Evolutionary conservation across 2,888 invertebrate species (phyloP), one percentile per base, ranked within the genome.

Genomic region (Mythimna pallens): DNA sequence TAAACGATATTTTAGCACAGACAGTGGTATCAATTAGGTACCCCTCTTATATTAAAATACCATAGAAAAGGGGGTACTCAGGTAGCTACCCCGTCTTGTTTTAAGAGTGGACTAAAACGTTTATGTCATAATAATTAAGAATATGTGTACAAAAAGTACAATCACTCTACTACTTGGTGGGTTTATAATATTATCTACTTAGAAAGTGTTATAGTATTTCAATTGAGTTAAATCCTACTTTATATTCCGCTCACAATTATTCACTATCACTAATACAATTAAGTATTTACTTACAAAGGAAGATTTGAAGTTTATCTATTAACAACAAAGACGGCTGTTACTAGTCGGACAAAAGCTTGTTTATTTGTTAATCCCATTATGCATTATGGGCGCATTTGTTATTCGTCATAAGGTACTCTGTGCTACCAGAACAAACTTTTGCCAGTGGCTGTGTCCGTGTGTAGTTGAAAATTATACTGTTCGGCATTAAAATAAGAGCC

Each of bases 161-260:
- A 7, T 22, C 47, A 8, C 14, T 30, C 7, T 58, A 55, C 14
- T 14, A 14, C 14, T 66, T 8, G 5, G 1, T 20, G 4, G 20
- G 10, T 5, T 14, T 36, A 20, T 12, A 20, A 12, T 66, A 43
- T 43, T 14, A n/a, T 62, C 17, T 12, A 17, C 17, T 5, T 17
- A 9, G 9, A 62, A 62, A 43, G 10, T 63, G 17, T 63, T 63
- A 43, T 30, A 40, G n/a, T 20, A 34, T 67, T 50, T 36, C 8
- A 63, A 63, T 22, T 20, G 5, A 63, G 22, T 50, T 62, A n/a
- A 67, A 47, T 47, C n/a, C 43, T 47, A n/a, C 40, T 59, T 43
- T 17, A 40, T 14, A 36, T 57, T 55, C 22, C 20, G 36, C 43
- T 62, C 61, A 43, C 22, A 22, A 1, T 30, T 30, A 30, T 30